Conservation (phyloP, 2,888 invertebrate genomes). For the Lepidocyrtinus sp. region DNA sequence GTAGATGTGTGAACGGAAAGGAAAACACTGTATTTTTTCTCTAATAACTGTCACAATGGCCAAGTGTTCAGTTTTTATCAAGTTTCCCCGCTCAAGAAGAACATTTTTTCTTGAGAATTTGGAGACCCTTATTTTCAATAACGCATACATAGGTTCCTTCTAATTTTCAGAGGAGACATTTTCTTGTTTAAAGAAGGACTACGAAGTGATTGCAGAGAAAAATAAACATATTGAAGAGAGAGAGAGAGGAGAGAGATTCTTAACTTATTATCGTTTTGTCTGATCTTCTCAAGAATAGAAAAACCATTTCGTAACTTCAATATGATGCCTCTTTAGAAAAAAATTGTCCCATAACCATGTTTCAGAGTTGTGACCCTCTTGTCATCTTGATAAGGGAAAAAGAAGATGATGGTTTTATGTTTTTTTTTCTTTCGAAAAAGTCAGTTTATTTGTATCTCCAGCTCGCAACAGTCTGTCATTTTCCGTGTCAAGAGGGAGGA, state of each 20-base stretch:
- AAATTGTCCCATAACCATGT: not conserved
- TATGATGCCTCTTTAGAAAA: conserved; percentile 2
- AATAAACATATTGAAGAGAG: no score
- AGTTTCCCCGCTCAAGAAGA: conserved; percentile 1
- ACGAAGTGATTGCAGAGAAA: no score
- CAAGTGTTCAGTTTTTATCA: conserved; percentile 35
- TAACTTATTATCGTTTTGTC: no score
- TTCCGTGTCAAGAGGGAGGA: conserved; percentile 23
- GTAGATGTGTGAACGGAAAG: not conserved
- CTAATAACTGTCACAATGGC: conserved; percentile 22
- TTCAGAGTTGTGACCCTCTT: not conserved
- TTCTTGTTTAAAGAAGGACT: not conserved
- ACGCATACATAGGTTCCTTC: not conserved
- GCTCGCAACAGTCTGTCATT: conserved; percentile 15
- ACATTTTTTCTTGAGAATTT: not conserved
- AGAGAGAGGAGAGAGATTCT: no score
- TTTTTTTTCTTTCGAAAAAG: not conserved
- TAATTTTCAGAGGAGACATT: not conserved
- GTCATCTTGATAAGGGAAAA: not conserved
- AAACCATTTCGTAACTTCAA: not conserved
- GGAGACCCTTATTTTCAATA: not conserved
- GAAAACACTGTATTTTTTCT: not conserved
- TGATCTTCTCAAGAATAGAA: conserved; percentile 21
- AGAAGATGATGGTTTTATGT: conserved; percentile 4
- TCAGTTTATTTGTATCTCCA: conserved; percentile 37